Evolutionary conservation across 2,888 invertebrate species (phyloP).

Genomic region (Suillia variegata): DNA sequence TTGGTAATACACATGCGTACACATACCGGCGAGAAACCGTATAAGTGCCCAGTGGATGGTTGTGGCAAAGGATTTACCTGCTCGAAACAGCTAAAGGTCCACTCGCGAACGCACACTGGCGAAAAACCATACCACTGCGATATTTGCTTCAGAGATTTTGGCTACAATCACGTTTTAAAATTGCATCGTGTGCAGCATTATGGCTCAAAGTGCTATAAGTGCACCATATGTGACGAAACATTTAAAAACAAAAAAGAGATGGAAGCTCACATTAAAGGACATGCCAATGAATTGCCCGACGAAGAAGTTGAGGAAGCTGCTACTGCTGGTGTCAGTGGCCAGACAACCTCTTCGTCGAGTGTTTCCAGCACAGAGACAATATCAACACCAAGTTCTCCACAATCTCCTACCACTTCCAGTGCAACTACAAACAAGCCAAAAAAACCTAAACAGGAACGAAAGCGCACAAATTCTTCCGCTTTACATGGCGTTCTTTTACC

Average conservation of each 20-base stretch:
- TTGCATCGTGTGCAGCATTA: slow-evolving; percentile 89
- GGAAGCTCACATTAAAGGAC: slow-evolving; percentile 85
- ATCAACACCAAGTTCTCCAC: slow-evolving; percentile 44
- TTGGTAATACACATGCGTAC: slow-evolving; percentile 89
- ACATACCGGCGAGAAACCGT: slow-evolving; percentile 86
- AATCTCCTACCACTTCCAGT: slow-evolving; percentile 23
- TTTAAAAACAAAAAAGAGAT: slow-evolving; percentile 90
- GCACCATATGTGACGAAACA: slow-evolving; percentile 88
- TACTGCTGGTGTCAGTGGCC: slow-evolving; percentile 37
- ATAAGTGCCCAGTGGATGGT: slow-evolving; percentile 78
- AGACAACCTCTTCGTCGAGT: slow-evolving; percentile 31
- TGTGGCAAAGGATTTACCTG: slow-evolving; percentile 92
- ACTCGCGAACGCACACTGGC: slow-evolving; percentile 88
- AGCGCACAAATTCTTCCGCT: slow-evolving; percentile 16
- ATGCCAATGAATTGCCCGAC: slow-evolving; percentile 69
- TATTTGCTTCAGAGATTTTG: slow-evolving; percentile 88
- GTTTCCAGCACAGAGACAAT: slow-evolving; percentile 37
- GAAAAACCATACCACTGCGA: slow-evolving; percentile 91
- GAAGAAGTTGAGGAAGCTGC: slow-evolving; percentile 53
- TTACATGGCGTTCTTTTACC: slow-evolving; percentile 36
- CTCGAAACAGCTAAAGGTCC: slow-evolving; percentile 89
- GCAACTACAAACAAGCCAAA: slow-evolving; percentile 7
- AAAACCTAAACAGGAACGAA: slow-evolving; percentile 37
- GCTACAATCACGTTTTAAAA: slow-evolving; percentile 89
- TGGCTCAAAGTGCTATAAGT: slow-evolving; percentile 90